Percentiles rank a stretch among this genome's conserved stretches.
Evolutionary conservation across 2,797 vertebrate genomes (phyloP).

Genomic region (Karalla daura): DNA sequence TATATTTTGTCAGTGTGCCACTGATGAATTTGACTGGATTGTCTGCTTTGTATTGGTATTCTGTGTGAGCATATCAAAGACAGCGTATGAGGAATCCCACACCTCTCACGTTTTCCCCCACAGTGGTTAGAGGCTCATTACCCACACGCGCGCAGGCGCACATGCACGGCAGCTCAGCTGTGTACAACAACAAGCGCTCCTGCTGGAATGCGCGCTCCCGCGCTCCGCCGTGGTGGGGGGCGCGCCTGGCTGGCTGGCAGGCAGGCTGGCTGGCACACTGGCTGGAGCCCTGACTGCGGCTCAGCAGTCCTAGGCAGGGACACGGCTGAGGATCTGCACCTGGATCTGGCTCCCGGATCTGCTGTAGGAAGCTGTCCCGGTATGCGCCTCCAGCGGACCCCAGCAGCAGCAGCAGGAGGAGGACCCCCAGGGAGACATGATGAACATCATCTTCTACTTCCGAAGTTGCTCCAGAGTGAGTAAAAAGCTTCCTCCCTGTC

Average conservation of each 20-base stretch:
- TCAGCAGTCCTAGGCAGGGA: too few species aligned
- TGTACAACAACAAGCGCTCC: constrained; percentile 11
- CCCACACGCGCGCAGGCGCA: too few species aligned
- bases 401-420: neutral
- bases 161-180: neutral
- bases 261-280: too few species aligned
- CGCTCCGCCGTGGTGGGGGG: constrained; percentile 18
- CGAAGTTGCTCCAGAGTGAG: constrained; percentile 68
- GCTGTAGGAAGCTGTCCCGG: too few species aligned
- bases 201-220: constrained; percentile 38
- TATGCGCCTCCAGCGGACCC: constrained; percentile 35
- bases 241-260: too few species aligned
- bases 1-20: too few species aligned
- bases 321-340: constrained; percentile 3
- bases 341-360: constrained; percentile 20
- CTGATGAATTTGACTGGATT: neutral
- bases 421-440: constrained; percentile 30
- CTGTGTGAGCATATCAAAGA: neutral
- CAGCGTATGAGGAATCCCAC: neutral
- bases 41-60: neutral
- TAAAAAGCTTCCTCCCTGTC: constrained; percentile 14
- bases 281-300: too few species aligned
- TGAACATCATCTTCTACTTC: constrained; percentile 54
- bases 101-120: neutral
- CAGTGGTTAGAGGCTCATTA: too few species aligned